phyloP scores from a whole-genome alignment of 2,797 vertebrate genomes.

The Coendou prehensilis region DNA sequence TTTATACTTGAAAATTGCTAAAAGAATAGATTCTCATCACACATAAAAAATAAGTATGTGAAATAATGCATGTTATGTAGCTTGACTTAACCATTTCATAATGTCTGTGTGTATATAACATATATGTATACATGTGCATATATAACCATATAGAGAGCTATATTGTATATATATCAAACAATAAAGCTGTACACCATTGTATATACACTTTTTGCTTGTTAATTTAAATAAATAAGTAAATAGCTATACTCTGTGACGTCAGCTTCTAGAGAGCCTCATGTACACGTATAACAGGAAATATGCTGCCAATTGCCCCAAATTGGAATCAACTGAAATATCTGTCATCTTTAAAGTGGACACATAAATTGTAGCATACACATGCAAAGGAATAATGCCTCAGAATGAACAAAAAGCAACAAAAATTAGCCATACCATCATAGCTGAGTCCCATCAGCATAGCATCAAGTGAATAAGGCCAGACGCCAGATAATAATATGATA shows the following conservation, averaged over 20 bases:
- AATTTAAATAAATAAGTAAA: slow-evolving; percentile 34
- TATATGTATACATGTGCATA: not conserved
- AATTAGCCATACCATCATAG: not conserved
- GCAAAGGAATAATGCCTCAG: not conserved
- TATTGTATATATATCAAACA: not conserved
- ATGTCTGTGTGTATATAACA: not conserved
- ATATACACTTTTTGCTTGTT: not conserved
- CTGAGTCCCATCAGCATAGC: not conserved
- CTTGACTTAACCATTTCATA: not conserved
- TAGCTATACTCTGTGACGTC: not conserved
- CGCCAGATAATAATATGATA: not conserved
- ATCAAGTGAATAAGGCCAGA: not conserved
- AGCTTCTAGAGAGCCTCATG: not conserved
- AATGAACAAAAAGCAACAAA: not conserved
- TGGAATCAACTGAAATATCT: not conserved
- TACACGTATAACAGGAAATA: not conserved
- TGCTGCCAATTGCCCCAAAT: not conserved
- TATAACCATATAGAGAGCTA: not conserved
- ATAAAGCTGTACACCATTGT: not conserved
- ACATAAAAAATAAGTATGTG: not conserved
- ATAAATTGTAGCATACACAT: not conserved
- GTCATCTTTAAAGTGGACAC: not conserved
- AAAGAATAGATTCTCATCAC: not conserved
- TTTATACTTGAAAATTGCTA: not conserved
- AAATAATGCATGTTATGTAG: not conserved